These are phyloP conservation scores for Tetragnatha montana DNA, from an alignment of 2,888 invertebrate species.

Conservation along the genomic window DNA sequence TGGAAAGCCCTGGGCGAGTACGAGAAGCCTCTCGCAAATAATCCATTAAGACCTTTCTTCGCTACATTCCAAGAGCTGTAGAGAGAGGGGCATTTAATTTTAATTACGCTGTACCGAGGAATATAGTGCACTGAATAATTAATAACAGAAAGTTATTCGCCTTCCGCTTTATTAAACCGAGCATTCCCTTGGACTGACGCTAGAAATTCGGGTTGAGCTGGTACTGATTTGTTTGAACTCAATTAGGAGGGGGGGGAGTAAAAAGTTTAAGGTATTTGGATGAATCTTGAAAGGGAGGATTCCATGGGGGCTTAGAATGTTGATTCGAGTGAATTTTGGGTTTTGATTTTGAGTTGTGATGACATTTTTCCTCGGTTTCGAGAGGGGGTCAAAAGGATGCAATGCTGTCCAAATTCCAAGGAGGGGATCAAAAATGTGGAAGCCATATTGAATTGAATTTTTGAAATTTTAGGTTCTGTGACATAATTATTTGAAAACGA, in stretches of 20 bases:
- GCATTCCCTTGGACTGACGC: not conserved
- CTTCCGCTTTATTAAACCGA: not conserved
- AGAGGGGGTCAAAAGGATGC: not conserved
- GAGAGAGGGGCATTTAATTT: conserved; percentile 4
- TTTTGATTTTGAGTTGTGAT: not conserved
- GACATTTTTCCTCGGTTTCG: not conserved
- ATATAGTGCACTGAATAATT: conserved; percentile 10
- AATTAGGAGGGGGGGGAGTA: not conserved
- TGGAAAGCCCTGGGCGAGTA: not conserved
- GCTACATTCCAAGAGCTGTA: not conserved
- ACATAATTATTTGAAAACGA: too few relatives aligned
- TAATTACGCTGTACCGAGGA: not conserved
- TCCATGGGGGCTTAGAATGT: not conserved
- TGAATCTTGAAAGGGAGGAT: not conserved
- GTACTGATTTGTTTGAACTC: not conserved
- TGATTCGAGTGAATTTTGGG: not conserved
- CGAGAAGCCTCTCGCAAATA: not conserved
- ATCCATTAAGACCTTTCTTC: conserved; percentile 16
- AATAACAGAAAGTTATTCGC: conserved; percentile 11
- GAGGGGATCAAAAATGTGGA: too few relatives aligned
- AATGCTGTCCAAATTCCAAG: too few relatives aligned
- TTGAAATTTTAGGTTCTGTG: too few relatives aligned
- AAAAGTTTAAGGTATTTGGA: not conserved
- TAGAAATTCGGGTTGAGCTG: not conserved
- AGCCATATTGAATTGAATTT: too few relatives aligned